A percentile compares a stretch with the other conserved stretches of the same genome.
These are phyloP conservation scores for Tretioscincus oriximinensis DNA, from an alignment of 2,113 vertebrate species.

Conservation along the genomic window DNA sequence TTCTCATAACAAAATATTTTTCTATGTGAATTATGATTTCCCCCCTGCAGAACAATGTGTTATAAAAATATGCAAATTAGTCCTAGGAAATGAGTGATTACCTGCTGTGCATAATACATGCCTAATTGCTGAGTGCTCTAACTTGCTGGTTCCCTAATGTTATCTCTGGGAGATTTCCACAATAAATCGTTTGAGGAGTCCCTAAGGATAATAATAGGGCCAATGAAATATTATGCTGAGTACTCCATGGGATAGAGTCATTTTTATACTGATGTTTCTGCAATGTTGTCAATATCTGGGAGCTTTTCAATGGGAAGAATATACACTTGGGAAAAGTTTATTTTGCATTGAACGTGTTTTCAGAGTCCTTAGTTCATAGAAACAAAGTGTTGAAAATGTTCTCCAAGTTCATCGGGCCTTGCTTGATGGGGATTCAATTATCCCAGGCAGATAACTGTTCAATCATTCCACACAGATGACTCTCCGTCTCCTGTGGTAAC, in stretches of 20 bases:
- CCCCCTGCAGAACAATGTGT: not conserved
- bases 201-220: conserved; percentile 24
- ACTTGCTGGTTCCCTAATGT: conserved; percentile 17
- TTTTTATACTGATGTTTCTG: conserved; percentile 7
- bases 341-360: not conserved
- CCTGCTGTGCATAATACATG: conserved; percentile 22
- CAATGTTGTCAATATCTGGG: not conserved
- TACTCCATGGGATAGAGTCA: conserved; percentile 5
- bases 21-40: not conserved
- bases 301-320: not conserved
- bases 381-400: too few relatives aligned
- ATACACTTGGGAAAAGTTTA: not conserved
- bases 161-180: not conserved
- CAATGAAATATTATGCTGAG: conserved; percentile 22
- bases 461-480: too few relatives aligned
- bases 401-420: too few relatives aligned
- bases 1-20: not conserved
- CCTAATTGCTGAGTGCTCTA: conserved; percentile 17
- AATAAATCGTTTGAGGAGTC: conserved; percentile 9
- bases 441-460: too few relatives aligned
- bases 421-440: too few relatives aligned
- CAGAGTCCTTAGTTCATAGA: too few relatives aligned
- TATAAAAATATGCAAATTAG: conserved; percentile 13
- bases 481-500: too few relatives aligned
- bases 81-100: conserved; percentile 11